phyloP scores from a whole-genome alignment of 2,113 vertebrate species.

The Pithys albifrons region DNA sequence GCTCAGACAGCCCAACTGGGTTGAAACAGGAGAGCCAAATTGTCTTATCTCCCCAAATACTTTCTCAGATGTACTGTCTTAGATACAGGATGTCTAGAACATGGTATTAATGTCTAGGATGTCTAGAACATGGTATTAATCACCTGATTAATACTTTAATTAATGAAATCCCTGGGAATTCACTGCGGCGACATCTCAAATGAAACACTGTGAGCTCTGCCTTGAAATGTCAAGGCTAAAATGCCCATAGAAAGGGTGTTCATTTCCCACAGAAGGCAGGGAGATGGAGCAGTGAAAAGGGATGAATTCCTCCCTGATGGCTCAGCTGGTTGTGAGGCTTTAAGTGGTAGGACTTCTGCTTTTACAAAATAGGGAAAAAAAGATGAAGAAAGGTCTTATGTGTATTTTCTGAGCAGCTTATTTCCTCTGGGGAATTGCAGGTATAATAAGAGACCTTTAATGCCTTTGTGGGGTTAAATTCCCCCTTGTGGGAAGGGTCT shows the following conservation, averaged over 20 bases:
- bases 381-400: rapidly evolving
- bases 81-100: not conserved
- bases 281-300: not conserved
- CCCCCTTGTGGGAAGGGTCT: not conserved
- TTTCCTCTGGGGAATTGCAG: not conserved
- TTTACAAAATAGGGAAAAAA: not conserved
- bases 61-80: not conserved
- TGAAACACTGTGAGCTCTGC: not conserved
- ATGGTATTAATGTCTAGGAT: not conserved
- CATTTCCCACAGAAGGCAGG: not conserved
- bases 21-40: not conserved
- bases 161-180: not conserved
- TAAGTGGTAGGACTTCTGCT: not conserved
- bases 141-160: not conserved
- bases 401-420: not conserved
- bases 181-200: not conserved
- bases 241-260: not conserved
- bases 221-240: not conserved
- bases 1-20: not conserved
- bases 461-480: not conserved
- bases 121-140: not conserved
- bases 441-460: not conserved
- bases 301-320: not conserved
- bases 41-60: not conserved
- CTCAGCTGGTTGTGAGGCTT: not conserved